Conservation (phyloP, 2,113 vertebrate genomes). For the Campylomormyrus tamandua region DNA sequence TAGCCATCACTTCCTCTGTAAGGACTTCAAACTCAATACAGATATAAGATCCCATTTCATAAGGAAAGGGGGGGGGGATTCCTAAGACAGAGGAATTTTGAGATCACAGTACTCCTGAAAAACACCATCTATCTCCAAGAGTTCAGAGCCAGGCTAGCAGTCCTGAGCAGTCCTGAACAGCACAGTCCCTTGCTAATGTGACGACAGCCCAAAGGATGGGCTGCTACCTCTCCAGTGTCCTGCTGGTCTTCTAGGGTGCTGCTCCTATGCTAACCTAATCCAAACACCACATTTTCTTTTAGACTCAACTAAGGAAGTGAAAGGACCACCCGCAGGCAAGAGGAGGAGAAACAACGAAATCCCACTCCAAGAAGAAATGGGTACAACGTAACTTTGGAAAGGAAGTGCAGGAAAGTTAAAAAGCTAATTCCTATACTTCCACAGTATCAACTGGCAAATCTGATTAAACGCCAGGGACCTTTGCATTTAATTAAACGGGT, state of each 20-base stretch:
- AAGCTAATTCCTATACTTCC: neutral
- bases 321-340: constrained; percentile 48
- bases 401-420: neutral
- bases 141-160: neutral
- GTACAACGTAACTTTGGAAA: constrained; percentile 23
- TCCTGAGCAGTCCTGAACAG: neutral
- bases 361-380: constrained; percentile 29
- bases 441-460: neutral
- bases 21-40: neutral
- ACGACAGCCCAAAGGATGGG: constrained; percentile 27
- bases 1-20: neutral
- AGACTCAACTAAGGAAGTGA: constrained; percentile 50
- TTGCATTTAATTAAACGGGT: neutral
- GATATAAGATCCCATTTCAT: neutral
- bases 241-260: constrained; percentile 11
- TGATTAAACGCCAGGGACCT: neutral
- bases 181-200: constrained; percentile 34
- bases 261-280: constrained; percentile 41
- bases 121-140: neutral
- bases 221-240: constrained; percentile 14
- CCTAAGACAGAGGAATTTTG: neutral
- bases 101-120: neutral
- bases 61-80: neutral
- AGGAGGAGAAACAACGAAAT: constrained; percentile 29
- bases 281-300: constrained; percentile 47